phyloP scores from a whole-genome alignment of 2,113 vertebrate genomes.

The Xiphophorus couchianus region DNA sequence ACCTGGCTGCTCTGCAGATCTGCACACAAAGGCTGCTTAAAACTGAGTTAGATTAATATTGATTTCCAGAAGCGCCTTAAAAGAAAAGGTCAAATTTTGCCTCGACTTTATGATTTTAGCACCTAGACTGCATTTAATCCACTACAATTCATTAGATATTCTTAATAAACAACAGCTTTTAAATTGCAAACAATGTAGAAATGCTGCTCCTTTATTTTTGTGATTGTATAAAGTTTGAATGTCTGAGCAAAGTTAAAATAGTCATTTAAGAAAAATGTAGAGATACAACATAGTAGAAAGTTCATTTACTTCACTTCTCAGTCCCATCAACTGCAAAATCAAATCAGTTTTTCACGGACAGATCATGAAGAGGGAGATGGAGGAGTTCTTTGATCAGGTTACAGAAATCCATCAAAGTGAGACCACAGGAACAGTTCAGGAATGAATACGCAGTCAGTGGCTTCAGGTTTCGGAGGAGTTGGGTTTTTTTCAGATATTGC shows the following conservation, averaged over 20 bases:
- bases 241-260: too few species aligned
- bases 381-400: constrained; percentile 52
- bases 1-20: constrained; percentile 32
- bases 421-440: constrained; percentile 17
- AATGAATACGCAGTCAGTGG: constrained; percentile 19
- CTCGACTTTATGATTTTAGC: neutral
- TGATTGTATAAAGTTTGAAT: too few species aligned
- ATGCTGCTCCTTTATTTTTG: too few species aligned
- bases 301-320: neutral
- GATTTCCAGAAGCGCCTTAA: too few species aligned
- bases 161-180: neutral
- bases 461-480: constrained; percentile 22
- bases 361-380: constrained; percentile 22
- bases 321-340: constrained; percentile 37
- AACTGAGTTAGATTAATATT: neutral
- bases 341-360: constrained; percentile 41
- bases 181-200: neutral
- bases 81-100: too few species aligned
- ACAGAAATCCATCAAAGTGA: constrained; percentile 34
- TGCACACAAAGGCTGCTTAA: constrained; percentile 4
- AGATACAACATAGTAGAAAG: too few species aligned
- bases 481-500: neutral
- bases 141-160: neutral
- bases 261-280: too few species aligned
- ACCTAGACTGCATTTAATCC: neutral